phyloP scores from a whole-genome alignment of 2,888 invertebrate genomes.

The Taphrorychus bicolor region DNA sequence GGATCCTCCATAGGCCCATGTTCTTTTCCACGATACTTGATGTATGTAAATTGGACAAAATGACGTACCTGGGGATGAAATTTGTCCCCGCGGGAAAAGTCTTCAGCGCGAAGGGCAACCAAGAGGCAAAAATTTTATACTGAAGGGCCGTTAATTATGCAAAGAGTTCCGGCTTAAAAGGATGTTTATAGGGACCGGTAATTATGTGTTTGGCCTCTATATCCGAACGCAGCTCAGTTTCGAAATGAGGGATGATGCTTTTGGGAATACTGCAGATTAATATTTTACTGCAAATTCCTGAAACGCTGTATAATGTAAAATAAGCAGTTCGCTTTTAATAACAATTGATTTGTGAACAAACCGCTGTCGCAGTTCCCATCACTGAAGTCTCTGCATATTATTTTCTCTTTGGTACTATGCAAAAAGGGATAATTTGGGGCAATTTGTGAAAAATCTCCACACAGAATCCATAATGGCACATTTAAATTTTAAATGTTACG shows the following conservation, averaged over 20 bases:
- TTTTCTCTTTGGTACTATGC: no score
- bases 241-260: slow-evolving; percentile 8
- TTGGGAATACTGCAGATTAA: neutral
- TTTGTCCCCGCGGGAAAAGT: neutral
- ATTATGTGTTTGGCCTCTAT: slow-evolving; percentile 28
- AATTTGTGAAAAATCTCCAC: slow-evolving; percentile 7
- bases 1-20: slow-evolving; percentile 15
- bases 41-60: slow-evolving; percentile 11
- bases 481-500: slow-evolving; percentile 28
- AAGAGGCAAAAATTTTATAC: slow-evolving; percentile 11
- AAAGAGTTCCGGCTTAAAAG: slow-evolving; percentile 23
- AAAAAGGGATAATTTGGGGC: neutral
- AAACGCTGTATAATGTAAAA: no score
- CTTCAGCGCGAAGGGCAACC: no score
- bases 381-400: no score
- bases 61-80: neutral
- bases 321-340: no score
- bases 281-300: neutral
- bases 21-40: slow-evolving; percentile 10
- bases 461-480: slow-evolving; percentile 15
- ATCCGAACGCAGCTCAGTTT: slow-evolving; percentile 26
- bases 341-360: no score
- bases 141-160: slow-evolving; percentile 29
- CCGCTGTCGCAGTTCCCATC: no score
- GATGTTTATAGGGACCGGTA: slow-evolving; percentile 21